Conservation (phyloP, 2,113 vertebrate species). For the Triplophysa rosa region DNA sequence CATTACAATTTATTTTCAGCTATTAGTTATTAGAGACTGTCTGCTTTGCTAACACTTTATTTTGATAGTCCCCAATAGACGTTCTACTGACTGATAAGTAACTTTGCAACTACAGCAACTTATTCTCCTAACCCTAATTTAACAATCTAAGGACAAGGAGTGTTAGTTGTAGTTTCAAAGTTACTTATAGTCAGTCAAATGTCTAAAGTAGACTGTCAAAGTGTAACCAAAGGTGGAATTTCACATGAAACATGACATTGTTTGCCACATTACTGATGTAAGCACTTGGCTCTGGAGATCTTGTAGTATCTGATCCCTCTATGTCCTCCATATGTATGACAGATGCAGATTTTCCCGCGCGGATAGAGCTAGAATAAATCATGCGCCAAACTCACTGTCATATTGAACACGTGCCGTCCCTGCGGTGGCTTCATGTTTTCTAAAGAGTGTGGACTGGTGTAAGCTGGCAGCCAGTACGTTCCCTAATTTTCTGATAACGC, state of each 20-base stretch:
- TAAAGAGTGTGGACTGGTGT: slow-evolving; percentile 67
- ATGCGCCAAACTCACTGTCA: slow-evolving; percentile 81
- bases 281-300: slow-evolving; percentile 34
- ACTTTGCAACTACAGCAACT: too few relatives aligned
- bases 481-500: slow-evolving; percentile 81
- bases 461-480: slow-evolving; percentile 69
- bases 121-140: too few relatives aligned
- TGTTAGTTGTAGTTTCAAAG: too few relatives aligned
- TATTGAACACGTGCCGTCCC: slow-evolving; percentile 69
- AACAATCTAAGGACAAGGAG: too few relatives aligned
- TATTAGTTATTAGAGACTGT: too few relatives aligned
- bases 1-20: too few relatives aligned
- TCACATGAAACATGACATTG: background rate
- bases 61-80: too few relatives aligned
- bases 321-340: slow-evolving; percentile 68
- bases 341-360: slow-evolving; percentile 86
- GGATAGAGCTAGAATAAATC: slow-evolving; percentile 85
- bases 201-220: too few relatives aligned
- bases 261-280: background rate
- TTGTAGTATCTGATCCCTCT: slow-evolving; percentile 36
- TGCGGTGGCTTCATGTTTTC: slow-evolving; percentile 69
- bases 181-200: too few relatives aligned
- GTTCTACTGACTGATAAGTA: too few relatives aligned
- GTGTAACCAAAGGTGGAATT: too few relatives aligned
- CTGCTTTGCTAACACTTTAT: too few relatives aligned